phyloP scores from a whole-genome alignment of 2,797 vertebrate genomes.

The Macropodus opercularis region DNA sequence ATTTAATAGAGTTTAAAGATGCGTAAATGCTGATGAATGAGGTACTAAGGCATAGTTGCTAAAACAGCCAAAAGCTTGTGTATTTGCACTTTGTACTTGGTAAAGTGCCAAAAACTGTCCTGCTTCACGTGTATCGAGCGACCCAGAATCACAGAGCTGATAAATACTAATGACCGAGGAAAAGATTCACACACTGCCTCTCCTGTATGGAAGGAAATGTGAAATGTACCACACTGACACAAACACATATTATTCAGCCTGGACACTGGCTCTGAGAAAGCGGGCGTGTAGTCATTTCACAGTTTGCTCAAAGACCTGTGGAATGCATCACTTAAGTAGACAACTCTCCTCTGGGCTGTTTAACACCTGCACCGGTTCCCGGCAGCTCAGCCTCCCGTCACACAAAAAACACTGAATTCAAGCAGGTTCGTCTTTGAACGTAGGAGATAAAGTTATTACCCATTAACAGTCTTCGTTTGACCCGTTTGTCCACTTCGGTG shows the following conservation, averaged over 20 bases:
- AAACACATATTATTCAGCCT: slow-evolving; percentile 75
- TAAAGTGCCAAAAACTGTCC: slow-evolving; percentile 28
- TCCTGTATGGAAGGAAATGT: slow-evolving; percentile 71
- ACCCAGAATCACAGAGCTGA: slow-evolving; percentile 59
- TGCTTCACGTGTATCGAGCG: slow-evolving; percentile 36
- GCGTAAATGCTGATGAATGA: neutral
- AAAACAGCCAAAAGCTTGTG: neutral
- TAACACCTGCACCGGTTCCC: slow-evolving; percentile 52
- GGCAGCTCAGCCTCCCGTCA: slow-evolving; percentile 38
- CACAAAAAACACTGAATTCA: slow-evolving; percentile 19
- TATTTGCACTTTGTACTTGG: slow-evolving; percentile 1
- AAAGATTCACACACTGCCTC: slow-evolving; percentile 57
- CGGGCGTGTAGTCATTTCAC: slow-evolving; percentile 79
- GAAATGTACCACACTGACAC: slow-evolving; percentile 83
- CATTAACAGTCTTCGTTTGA: slow-evolving; percentile 95
- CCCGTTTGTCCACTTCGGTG: slow-evolving; percentile 93
- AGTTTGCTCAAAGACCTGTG: slow-evolving; percentile 82
- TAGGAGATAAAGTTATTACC: slow-evolving; percentile 82
- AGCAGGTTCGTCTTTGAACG: slow-evolving; percentile 10
- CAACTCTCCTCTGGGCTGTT: slow-evolving; percentile 53
- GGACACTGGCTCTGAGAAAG: slow-evolving; percentile 64
- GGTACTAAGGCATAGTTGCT: neutral
- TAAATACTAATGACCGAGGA: slow-evolving; percentile 58
- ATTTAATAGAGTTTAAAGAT: neutral
- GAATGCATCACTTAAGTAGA: slow-evolving; percentile 77